Evolutionary conservation across 2,797 vertebrate species (phyloP).

Genomic region (Aplochiton taeniatus): DNA sequence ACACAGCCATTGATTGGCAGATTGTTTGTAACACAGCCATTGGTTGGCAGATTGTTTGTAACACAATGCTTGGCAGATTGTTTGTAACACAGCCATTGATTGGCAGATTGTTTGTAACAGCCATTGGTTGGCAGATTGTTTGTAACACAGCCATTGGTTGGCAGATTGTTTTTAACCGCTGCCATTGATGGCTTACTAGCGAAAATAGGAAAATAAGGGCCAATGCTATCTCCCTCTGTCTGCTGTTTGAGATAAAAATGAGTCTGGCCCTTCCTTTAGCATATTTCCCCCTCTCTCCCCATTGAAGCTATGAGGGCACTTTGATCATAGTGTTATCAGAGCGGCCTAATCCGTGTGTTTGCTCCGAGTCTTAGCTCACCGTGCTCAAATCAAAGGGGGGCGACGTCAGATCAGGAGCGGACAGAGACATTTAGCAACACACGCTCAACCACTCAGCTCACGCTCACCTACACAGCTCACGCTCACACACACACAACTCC

Average conservation of each 20-base stretch:
- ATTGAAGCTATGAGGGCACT: slow-evolving; percentile 72
- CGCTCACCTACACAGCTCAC: too few species aligned
- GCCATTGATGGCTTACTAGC: slow-evolving; percentile 61
- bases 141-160: too few species aligned
- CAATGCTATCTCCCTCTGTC: slow-evolving; percentile 62
- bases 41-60: too few species aligned
- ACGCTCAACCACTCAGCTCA: too few species aligned
- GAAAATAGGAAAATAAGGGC: slow-evolving; percentile 70
- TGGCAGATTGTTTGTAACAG: too few species aligned
- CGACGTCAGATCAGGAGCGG: slow-evolving; percentile 67
- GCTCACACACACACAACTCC: slow-evolving; percentile 31
- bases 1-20: too few species aligned
- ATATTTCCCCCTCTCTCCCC: slow-evolving; percentile 72
- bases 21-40: too few species aligned
- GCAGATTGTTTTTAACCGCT: slow-evolving; percentile 42
- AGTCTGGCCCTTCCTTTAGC: slow-evolving; percentile 64
- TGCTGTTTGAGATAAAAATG: slow-evolving; percentile 56
- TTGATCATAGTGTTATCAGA: slow-evolving; percentile 81
- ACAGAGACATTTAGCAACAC: slow-evolving; percentile 62
- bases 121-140: too few species aligned
- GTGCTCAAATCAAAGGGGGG: slow-evolving; percentile 78
- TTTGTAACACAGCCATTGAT: too few species aligned
- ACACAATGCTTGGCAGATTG: too few species aligned
- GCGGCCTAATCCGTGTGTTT: slow-evolving; percentile 81
- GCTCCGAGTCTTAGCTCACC: slow-evolving; percentile 79